phyloP scores from a whole-genome alignment of 1,140 invertebrate species.

The Scylla paramamosain region DNA sequence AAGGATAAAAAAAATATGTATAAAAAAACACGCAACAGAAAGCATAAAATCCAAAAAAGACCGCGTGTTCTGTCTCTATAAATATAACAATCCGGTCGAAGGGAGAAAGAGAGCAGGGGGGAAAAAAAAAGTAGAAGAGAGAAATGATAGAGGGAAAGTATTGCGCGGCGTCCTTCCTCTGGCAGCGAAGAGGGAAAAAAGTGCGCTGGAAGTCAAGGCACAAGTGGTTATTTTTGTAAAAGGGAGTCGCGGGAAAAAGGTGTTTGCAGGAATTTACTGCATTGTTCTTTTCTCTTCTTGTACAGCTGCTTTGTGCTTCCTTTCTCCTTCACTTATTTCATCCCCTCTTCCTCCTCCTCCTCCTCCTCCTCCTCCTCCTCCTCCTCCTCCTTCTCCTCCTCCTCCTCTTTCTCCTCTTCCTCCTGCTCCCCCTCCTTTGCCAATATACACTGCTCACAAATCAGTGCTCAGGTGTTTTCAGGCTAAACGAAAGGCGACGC shows the following conservation, averaged over 20 bases:
- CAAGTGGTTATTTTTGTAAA: not conserved
- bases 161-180: not conserved
- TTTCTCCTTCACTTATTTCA: not conserved
- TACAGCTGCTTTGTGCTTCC: no score
- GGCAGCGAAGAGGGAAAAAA: not conserved
- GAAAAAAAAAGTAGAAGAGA: not conserved
- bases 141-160: not conserved
- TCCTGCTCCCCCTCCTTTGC: no score
- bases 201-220: not conserved
- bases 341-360: not conserved
- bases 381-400: no score
- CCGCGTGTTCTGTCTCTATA: not conserved
- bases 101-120: not conserved
- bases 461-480: no score
- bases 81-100: no score
- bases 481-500: no score
- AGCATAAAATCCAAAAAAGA: no score
- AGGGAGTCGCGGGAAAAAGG: not conserved
- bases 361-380: no score
- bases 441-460: no score
- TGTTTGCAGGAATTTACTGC: not conserved
- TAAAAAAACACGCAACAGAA: no score
- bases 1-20: no score
- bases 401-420: no score
- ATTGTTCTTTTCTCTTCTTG: not conserved